Base-by-base conservation (phyloP, 2,797 vertebrate species). In the Siniperca undulata region DNA sequence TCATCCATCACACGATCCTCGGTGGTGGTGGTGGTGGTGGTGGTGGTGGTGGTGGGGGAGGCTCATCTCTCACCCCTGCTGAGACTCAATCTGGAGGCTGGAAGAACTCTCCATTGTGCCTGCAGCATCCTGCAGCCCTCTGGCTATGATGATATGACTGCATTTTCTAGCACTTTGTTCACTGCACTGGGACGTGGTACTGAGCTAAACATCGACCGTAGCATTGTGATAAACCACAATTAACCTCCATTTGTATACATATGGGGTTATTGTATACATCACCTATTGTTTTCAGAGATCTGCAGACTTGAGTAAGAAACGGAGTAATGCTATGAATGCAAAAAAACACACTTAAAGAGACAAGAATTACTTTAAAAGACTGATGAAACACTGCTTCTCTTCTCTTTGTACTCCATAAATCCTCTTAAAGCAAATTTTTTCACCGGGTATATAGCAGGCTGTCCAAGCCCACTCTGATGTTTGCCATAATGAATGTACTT, bases 81-180 rank as follows among this genome's bases (percentile, higher is more conserved):
- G 93, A 90, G 93, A 91, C 83, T 89, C 95, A 95, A 95, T 95
- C 95, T 96, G 94, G 94, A 93, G 86, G 78, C 90, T 89, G 87
- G 85, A 89, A 84, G 85, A 82, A 87, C 82, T 91, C 86, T 85
- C 71, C 81, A 83, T 89, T 91, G 90, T 87, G 91, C 91, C 89
- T 84, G 69, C 78, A 87, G 89, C 82, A 7, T 89, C 80, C 87
- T 84, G 80, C 81, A 80, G 89, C 82, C 84, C 76, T 86, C 42
- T 27, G 42, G 78, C 82, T 76, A 56, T 17, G 22, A 56, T 17
- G 22, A 80, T 61, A 74, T 58, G 73, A 82, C 77, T 83, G 60
- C 74, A 73, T 81, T 70, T 83, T 64, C 64, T 50, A 61, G 68
- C 77, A 22, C 68, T 66, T 76, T 86, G 68, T 73, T 88, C 68